A percentile compares a stretch with the other conserved stretches of the same genome.
These are phyloP conservation scores for Ceyx melanurus DNA, from an alignment of 2,113 vertebrate genomes.

Conservation along the genomic window DNA sequence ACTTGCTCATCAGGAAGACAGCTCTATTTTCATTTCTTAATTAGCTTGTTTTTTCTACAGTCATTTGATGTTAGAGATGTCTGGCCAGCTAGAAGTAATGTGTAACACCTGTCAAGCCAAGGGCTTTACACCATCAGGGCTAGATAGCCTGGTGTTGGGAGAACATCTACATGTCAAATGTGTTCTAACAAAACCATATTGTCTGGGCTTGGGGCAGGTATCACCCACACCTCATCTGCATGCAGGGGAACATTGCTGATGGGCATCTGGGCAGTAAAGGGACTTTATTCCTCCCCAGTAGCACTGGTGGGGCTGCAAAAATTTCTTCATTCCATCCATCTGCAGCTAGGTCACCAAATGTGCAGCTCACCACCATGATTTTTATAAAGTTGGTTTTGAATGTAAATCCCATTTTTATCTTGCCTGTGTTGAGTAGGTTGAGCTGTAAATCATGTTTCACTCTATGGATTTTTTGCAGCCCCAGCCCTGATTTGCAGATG, in stretches of 20 bases:
- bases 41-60: not conserved
- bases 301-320: not conserved
- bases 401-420: not conserved
- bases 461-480: not conserved
- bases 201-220: not conserved
- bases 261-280: not conserved
- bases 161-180: accelerated
- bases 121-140: not conserved
- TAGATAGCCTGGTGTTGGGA: not conserved
- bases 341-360: not conserved
- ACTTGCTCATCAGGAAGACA: not conserved
- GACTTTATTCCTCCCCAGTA: not conserved
- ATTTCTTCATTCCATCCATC: not conserved
- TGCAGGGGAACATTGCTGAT: not conserved
- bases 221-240: not conserved
- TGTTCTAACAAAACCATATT: not conserved
- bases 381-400: not conserved
- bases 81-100: not conserved
- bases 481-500: not conserved
- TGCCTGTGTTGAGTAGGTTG: not conserved
- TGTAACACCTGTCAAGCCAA: not conserved
- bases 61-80: not conserved
- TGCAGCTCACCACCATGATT: not conserved
- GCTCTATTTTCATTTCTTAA: not conserved
- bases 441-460: not conserved